Base-by-base conservation (phyloP, 2,113 vertebrate species). In the Nycticorax nycticorax region DNA sequence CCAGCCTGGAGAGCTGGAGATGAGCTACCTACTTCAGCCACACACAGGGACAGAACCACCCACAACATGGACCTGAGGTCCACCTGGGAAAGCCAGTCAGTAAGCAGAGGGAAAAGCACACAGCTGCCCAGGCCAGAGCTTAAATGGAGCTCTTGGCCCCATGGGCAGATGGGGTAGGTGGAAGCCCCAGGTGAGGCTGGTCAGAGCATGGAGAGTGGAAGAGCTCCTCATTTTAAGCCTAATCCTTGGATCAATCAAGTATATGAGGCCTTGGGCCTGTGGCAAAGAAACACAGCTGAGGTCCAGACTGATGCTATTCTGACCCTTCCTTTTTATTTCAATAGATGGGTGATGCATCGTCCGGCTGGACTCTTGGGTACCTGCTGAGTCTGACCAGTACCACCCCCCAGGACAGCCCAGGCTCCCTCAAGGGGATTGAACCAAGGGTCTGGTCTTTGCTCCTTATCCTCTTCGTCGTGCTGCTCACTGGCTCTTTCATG, bases 401-500 rank as follows among this genome's bases (percentile, higher is more conserved):
- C 71, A 50, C 87, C 18, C 57, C 89, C 9, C 92, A 91, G 85
- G 92, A 85, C 69, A 96, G 78, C 66, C 85, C 87, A 7, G 50
- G 53, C 30, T 79, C 68, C 62, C 96, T 97, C 48, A 97, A 97
- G 71, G 96, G 96, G 7, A 96, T 97, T 11, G 96, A 97, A 39
- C 78, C 93, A 0, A 87, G 85, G 28, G 45, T 97, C 14, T 97
- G 96, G 96, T 97, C 87, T 53, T 20, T 96, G 92, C 96, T 97
- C 14, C 94, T 97, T 3, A 69, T 96, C 81, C 96, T 97, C 87
- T 96, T 97, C 0, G 94, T 97, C 0, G 67, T 91, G 87, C 71
- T 97, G 89, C 96, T 97, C 71, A 94, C 88, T 3, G 96, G 96
- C 48, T 95, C 96, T 0, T 97, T 97, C 92, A 79, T 96, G 96